These are phyloP conservation scores for Trichogramma pretiosum DNA, from an alignment of 1,140 invertebrate genomes.

Conservation along the genomic window DNA sequence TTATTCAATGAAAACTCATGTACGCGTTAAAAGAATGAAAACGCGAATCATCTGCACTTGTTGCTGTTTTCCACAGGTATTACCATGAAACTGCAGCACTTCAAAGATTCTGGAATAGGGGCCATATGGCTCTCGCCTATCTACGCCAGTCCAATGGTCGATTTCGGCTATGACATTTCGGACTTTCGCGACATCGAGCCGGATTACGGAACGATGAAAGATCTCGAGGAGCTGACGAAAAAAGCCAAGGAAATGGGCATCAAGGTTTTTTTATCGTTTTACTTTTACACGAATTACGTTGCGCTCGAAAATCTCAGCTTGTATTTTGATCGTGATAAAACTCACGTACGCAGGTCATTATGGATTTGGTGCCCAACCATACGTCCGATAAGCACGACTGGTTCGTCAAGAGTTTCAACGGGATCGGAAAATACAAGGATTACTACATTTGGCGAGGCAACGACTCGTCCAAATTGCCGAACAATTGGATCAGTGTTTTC, in stretches of 20 bases:
- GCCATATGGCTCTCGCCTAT: constrained; percentile 60
- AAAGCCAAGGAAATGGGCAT: constrained; percentile 42
- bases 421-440: constrained; percentile 52
- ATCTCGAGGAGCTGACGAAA: constrained; percentile 50
- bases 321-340: neutral
- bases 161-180: constrained; percentile 58
- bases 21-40: too few relatives aligned
- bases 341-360: constrained; percentile 27
- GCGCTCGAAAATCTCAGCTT: neutral
- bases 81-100: constrained; percentile 38
- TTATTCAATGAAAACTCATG: too few relatives aligned
- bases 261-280: constrained; percentile 33
- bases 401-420: constrained; percentile 56
- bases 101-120: constrained; percentile 42
- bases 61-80: constrained; percentile 37
- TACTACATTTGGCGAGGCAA: constrained; percentile 65
- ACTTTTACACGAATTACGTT: neutral
- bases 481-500: constrained; percentile 53
- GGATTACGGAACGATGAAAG: constrained; percentile 53
- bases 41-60: too few relatives aligned
- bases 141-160: constrained; percentile 55
- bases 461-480: constrained; percentile 35
- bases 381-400: constrained; percentile 64
- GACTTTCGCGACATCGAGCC: constrained; percentile 54
- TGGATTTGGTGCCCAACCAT: constrained; percentile 58